These are phyloP conservation scores for Cheilosia vernalis DNA, from an alignment of 2,888 invertebrate species.

Conservation along the genomic window DNA sequence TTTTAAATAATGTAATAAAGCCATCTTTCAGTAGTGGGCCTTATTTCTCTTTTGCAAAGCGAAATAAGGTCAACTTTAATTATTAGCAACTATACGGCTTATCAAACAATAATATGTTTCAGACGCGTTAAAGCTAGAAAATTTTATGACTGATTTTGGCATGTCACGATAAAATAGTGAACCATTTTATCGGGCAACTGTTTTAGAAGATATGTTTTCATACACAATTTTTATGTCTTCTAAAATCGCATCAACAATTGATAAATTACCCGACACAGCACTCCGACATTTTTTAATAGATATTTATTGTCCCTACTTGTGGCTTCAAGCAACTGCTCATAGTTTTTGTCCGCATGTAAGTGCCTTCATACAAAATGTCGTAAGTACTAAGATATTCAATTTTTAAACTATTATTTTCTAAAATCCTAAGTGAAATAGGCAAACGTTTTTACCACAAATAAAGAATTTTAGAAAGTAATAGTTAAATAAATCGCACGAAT, in stretches of 20 bases:
- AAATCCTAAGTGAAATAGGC: too few relatives aligned
- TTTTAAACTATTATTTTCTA: too few relatives aligned
- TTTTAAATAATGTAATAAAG: too few relatives aligned
- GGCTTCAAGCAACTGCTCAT: not conserved
- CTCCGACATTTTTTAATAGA: not conserved
- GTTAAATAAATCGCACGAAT: too few relatives aligned
- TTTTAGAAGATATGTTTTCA: not conserved
- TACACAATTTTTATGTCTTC: not conserved
- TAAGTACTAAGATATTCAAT: too few relatives aligned
- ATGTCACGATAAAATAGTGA: not conserved
- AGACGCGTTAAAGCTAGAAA: not conserved
- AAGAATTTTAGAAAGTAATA: too few relatives aligned
- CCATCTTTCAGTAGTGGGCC: too few relatives aligned
- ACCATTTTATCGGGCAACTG: slow-evolving; percentile 14
- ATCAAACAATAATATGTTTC: too few relatives aligned
- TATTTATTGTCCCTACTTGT: not conserved
- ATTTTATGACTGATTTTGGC: not conserved
- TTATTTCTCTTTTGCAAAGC: too few relatives aligned
- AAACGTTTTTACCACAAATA: too few relatives aligned
- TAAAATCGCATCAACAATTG: slow-evolving; percentile 6
- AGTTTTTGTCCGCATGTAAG: not conserved
- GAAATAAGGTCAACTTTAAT: too few relatives aligned
- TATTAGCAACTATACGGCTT: too few relatives aligned
- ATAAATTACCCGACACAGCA: not conserved
- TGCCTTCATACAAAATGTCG: not conserved